These are phyloP conservation scores for Gorsachius magnificus DNA, from an alignment of 2,797 vertebrate species.

Conservation along the genomic window DNA sequence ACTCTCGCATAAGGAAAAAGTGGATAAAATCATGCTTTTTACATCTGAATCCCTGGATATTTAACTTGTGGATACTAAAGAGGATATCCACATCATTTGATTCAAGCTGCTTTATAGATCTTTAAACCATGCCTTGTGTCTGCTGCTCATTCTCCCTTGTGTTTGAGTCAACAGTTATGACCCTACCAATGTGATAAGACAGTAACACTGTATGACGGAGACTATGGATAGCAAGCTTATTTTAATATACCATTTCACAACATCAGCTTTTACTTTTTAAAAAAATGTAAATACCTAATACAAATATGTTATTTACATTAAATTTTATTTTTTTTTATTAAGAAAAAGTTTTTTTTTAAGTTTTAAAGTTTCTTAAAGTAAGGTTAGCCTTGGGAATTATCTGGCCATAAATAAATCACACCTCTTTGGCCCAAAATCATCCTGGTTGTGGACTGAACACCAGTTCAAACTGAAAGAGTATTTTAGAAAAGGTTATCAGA, in stretches of 20 bases:
- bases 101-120: background rate
- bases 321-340: constrained; percentile 49
- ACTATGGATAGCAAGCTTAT: background rate
- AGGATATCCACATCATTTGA: background rate
- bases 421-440: background rate
- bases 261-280: background rate
- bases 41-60: background rate
- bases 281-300: constrained; percentile 41
- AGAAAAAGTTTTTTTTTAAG: background rate
- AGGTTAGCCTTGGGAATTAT: background rate
- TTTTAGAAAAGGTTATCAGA: background rate
- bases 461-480: background rate
- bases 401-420: background rate
- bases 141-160: background rate
- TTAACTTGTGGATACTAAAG: background rate
- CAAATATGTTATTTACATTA: constrained; percentile 64
- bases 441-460: background rate
- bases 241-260: background rate
- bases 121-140: background rate
- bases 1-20: background rate
- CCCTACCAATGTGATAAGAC: background rate
- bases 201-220: background rate
- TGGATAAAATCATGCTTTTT: background rate
- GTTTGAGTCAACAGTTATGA: background rate
- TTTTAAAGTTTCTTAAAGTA: background rate